Conservation (phyloP, 2,113 vertebrate species). For the Maccullochella peelii region DNA sequence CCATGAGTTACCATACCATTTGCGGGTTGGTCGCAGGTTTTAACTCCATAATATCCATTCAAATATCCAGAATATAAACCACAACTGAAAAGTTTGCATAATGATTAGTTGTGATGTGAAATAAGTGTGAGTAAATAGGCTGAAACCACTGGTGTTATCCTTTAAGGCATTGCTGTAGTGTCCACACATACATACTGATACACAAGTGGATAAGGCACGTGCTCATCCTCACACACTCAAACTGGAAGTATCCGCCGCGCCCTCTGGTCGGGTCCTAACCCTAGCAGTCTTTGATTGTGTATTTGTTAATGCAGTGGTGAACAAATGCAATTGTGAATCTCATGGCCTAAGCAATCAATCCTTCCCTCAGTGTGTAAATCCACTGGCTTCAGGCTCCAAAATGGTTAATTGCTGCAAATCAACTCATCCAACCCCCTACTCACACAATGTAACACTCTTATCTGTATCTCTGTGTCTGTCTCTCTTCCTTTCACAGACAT, state of each 20-base stretch:
- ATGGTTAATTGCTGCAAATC: constrained; percentile 86
- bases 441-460: constrained; percentile 39
- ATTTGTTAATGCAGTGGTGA: constrained; percentile 80
- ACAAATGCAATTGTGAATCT: constrained; percentile 82
- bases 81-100: not conserved
- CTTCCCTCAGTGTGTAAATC: constrained; percentile 75
- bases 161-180: not conserved
- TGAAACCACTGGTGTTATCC: not conserved
- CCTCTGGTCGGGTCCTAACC: constrained; percentile 67
- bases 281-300: constrained; percentile 78
- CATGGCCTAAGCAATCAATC: constrained; percentile 82
- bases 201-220: constrained; percentile 29
- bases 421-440: constrained; percentile 67
- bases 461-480: constrained; percentile 28
- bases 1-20: not conserved
- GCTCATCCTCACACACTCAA: constrained; percentile 22
- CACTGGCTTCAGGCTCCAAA: constrained; percentile 83
- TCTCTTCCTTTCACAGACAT: constrained; percentile 50
- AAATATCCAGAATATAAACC: not conserved
- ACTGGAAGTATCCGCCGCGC: constrained; percentile 32
- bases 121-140: not conserved
- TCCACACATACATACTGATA: not conserved
- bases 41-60: not conserved
- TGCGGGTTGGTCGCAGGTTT: not conserved
- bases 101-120: not conserved